phyloP scores from a whole-genome alignment of 53 echinoderm and acorn worm species.

The Echinarachnius parma region DNA sequence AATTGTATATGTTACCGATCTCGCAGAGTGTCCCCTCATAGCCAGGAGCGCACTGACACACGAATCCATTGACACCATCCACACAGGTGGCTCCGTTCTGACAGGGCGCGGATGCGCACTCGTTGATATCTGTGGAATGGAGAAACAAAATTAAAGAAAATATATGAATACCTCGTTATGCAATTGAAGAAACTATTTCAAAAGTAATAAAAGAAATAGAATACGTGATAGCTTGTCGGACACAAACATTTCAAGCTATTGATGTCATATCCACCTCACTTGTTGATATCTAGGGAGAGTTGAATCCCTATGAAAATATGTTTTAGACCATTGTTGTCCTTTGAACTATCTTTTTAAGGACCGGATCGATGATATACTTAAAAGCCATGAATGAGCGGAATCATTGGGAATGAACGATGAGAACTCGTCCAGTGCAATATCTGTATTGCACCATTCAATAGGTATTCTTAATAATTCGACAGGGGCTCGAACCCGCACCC shows the following conservation, averaged over 20 bases:
- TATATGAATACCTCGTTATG: too few relatives aligned
- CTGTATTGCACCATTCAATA: too few relatives aligned
- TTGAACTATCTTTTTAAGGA: too few relatives aligned
- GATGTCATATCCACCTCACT: neutral
- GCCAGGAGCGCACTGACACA: neutral
- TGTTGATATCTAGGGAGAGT: neutral
- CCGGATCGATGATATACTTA: too few relatives aligned
- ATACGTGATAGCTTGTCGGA: neutral
- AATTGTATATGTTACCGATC: conserved; percentile 5
- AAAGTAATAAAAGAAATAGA: neutral
- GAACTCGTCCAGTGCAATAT: too few relatives aligned
- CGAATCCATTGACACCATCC: neutral
- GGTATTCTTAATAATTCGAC: too few relatives aligned
- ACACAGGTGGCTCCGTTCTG: conserved; percentile 9
- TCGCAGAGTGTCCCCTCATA: conserved; percentile 2
- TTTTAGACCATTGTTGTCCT: too few relatives aligned
- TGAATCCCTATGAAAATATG: too few relatives aligned
- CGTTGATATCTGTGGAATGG: neutral
- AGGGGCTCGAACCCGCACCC: too few relatives aligned
- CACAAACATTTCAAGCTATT: neutral
- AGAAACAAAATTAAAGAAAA: neutral
- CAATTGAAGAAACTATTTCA: too few relatives aligned
- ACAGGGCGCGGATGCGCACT: neutral
- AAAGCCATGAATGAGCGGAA: too few relatives aligned
- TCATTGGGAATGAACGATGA: too few relatives aligned